phyloP scores from a whole-genome alignment of 2,113 vertebrate species.

The Epinephelus cyanopodus region DNA sequence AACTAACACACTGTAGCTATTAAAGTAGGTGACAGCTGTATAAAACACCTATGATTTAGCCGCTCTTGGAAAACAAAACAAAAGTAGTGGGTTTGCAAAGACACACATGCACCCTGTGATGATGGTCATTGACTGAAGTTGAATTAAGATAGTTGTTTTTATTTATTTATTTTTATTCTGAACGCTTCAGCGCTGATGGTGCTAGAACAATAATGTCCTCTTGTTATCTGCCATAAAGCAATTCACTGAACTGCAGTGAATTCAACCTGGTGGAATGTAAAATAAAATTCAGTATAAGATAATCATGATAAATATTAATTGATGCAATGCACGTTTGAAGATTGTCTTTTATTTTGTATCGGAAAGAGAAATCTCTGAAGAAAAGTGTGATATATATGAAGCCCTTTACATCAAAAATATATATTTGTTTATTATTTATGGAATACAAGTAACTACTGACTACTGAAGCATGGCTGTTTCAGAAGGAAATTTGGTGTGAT shows the following conservation, averaged over 20 bases:
- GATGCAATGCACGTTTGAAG: not conserved
- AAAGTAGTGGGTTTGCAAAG: not conserved
- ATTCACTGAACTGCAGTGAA: not conserved
- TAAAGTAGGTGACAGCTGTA: conserved; percentile 89
- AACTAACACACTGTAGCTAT: conserved; percentile 84
- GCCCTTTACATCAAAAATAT: not conserved
- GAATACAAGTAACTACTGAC: not conserved
- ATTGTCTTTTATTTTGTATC: not conserved
- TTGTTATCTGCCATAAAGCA: not conserved
- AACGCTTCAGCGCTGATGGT: not conserved
- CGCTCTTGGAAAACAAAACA: conserved; percentile 50
- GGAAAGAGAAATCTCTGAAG: not conserved
- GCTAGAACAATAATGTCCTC: not conserved
- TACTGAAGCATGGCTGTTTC: not conserved
- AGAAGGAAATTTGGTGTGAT: conserved; percentile 17
- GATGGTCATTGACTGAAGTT: not conserved
- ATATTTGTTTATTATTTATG: not conserved
- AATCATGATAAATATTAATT: not conserved
- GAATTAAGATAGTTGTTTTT: not conserved
- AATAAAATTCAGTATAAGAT: not conserved
- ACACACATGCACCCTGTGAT: not conserved
- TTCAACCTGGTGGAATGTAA: not conserved
- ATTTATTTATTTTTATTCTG: not conserved
- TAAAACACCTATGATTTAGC: conserved; percentile 82
- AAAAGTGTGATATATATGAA: not conserved